Evolutionary conservation across 30 jellyfish, hydroid and myxozoan genomes (phyloP).

Genomic region (Rhopilema esculentum): DNA sequence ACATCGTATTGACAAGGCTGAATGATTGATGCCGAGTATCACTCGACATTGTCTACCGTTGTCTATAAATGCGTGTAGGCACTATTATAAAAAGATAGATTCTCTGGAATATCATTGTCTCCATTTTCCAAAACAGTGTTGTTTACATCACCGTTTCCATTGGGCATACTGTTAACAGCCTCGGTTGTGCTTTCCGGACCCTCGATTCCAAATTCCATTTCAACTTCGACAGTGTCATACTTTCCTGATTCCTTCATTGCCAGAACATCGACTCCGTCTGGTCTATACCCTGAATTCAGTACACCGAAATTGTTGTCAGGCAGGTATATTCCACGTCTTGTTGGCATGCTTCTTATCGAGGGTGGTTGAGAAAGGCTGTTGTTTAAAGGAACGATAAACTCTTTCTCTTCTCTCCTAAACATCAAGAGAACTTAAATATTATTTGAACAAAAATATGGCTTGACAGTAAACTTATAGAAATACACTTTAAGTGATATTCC

Average conservation of each 20-base stretch:
- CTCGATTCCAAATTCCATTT: slow-evolving; percentile 78
- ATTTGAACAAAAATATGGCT: background rate
- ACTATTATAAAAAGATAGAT: slow-evolving; percentile 55
- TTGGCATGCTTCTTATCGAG: slow-evolving; percentile 86
- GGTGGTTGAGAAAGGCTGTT: slow-evolving; percentile 87
- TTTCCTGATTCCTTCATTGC: background rate
- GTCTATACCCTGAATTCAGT: slow-evolving; percentile 79
- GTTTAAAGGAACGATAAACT: slow-evolving; percentile 85
- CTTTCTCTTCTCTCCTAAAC: slow-evolving; percentile 68
- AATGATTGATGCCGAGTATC: too few species aligned
- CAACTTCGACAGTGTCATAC: slow-evolving; percentile 72
- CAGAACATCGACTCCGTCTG: slow-evolving; percentile 39
- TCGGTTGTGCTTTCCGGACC: slow-evolving; percentile 28
- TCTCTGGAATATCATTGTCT: background rate
- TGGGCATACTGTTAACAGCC: background rate
- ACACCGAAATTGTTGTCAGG: slow-evolving; percentile 84
- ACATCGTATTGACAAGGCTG: too few species aligned
- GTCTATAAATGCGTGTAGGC: slow-evolving; percentile 50
- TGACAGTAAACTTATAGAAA: background rate
- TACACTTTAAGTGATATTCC: too few species aligned
- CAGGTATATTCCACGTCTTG: slow-evolving; percentile 81
- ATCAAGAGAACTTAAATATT: background rate
- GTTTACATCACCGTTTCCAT: background rate
- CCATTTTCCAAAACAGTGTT: background rate
- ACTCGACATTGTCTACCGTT: background rate